Percentiles rank a stretch among this genome's conserved stretches.
These are phyloP conservation scores for Drosophila saltans DNA, from an alignment of 1,140 invertebrate species.

Conservation along the genomic window DNA sequence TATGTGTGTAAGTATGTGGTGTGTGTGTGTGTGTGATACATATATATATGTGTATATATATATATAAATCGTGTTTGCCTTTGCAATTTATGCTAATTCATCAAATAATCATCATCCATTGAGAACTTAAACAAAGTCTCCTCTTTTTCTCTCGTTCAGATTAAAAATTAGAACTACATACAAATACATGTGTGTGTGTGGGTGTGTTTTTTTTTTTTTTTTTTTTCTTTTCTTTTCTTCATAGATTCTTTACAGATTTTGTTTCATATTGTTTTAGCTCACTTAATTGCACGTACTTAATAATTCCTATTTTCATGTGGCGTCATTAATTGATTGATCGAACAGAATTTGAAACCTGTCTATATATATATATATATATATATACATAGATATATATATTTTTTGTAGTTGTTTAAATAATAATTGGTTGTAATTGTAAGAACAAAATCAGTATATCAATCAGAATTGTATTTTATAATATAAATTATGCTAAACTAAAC, in stretches of 20 bases:
- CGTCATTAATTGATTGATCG: constrained; percentile 20
- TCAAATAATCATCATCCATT: constrained; percentile 9
- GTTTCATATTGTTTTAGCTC: constrained; percentile 24
- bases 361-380: constrained; percentile 16
- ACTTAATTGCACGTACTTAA: constrained; percentile 73
- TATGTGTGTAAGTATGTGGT: constrained; percentile 32
- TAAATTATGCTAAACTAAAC: constrained; percentile 78
- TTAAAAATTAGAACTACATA: constrained; percentile 65
- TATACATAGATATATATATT: constrained; percentile 6
- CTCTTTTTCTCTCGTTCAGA: constrained; percentile 21
- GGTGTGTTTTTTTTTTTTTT: constrained; percentile 21
- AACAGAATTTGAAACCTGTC: constrained; percentile 71
- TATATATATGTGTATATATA: constrained; percentile 28
- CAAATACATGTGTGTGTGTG: constrained; percentile 36
- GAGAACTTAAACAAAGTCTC: constrained; percentile 18
- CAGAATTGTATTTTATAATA: constrained; percentile 46
- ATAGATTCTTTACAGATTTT: constrained; percentile 22
- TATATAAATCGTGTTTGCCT: constrained; percentile 36
- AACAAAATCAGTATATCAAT: constrained; percentile 20
- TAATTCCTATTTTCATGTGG: constrained; percentile 42
- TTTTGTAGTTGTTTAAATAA: not conserved
- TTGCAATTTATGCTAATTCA: constrained; percentile 49
- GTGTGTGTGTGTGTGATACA: constrained; percentile 13
- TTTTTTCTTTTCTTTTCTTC: constrained; percentile 35
- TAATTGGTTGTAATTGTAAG: constrained; percentile 1